phyloP scores from a whole-genome alignment of 2,113 vertebrate species.

The Benitochromis conjunctus region DNA sequence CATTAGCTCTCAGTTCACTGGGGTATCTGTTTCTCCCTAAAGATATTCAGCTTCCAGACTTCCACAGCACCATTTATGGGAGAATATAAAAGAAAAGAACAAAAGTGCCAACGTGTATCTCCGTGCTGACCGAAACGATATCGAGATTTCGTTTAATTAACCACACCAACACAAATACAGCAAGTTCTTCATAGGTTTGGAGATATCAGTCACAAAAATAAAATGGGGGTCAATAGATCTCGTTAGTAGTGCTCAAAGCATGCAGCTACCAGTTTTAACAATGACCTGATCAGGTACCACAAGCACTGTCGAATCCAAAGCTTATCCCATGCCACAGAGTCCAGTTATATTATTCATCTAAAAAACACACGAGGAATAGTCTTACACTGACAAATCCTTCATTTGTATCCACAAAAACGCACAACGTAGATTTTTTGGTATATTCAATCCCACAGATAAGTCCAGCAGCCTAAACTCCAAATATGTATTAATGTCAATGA shows the following conservation, averaged over 20 bases:
- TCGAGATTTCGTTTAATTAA: not conserved
- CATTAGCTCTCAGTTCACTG: slow-evolving; percentile 62
- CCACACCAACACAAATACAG: not conserved
- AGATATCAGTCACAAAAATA: not conserved
- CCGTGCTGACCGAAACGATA: not conserved
- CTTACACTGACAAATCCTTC: not conserved
- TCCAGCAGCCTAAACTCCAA: not conserved
- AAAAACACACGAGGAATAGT: not conserved
- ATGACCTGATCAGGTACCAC: not conserved
- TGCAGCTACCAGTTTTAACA: not conserved
- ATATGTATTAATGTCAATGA: not conserved
- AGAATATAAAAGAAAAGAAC: not conserved
- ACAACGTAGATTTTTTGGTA: not conserved
- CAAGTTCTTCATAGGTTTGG: not conserved
- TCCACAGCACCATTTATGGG: not conserved
- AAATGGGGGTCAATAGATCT: not conserved
- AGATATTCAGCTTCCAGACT: not conserved
- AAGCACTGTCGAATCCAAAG: not conserved
- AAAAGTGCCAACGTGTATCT: not conserved
- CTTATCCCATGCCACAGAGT: not conserved
- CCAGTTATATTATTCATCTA: not conserved
- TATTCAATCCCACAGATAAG: not conserved
- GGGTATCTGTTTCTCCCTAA: not conserved
- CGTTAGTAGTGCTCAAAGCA: not conserved
- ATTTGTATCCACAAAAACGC: not conserved